Conservation (phyloP, 2,113 vertebrate species). For the Catharus minimus region DNA sequence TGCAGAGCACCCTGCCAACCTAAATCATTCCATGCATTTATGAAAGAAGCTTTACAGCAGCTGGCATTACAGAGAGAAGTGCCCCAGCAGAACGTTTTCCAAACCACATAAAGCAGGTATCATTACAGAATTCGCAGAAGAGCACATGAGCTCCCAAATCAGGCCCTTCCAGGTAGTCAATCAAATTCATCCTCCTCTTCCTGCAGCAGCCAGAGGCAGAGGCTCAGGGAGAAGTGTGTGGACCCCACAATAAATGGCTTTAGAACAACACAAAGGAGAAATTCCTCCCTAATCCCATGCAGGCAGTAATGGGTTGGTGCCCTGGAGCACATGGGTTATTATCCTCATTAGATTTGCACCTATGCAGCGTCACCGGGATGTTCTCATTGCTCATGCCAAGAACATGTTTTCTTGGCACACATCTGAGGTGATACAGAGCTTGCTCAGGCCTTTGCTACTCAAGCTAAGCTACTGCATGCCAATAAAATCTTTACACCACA, state of each 20-base stretch:
- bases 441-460: slow-evolving; percentile 33
- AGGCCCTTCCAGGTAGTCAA: not conserved
- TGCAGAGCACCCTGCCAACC: not conserved
- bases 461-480: slow-evolving; percentile 35
- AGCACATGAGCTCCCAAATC: not conserved
- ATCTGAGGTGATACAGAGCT: slow-evolving; percentile 34
- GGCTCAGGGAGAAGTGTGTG: not conserved
- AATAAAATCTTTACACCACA: slow-evolving; percentile 55
- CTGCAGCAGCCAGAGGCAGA: not conserved
- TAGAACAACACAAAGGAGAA: slow-evolving; percentile 14
- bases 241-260: not conserved
- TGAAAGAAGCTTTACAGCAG: slow-evolving; percentile 45
- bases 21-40: slow-evolving; percentile 8
- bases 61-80: not conserved
- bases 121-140: not conserved
- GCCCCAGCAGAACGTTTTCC: not conserved
- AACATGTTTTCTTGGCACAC: slow-evolving; percentile 45
- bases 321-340: slow-evolving; percentile 17
- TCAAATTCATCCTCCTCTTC: not conserved
- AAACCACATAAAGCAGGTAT: slow-evolving; percentile 33
- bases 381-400: slow-evolving; percentile 38
- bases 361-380: slow-evolving; percentile 27
- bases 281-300: slow-evolving; percentile 43
- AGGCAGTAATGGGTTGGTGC: slow-evolving; percentile 19
- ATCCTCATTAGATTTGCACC: slow-evolving; percentile 57